These are phyloP conservation scores for Agrochola lychnidis DNA, from an alignment of 2,888 invertebrate species.

Conservation along the genomic window DNA sequence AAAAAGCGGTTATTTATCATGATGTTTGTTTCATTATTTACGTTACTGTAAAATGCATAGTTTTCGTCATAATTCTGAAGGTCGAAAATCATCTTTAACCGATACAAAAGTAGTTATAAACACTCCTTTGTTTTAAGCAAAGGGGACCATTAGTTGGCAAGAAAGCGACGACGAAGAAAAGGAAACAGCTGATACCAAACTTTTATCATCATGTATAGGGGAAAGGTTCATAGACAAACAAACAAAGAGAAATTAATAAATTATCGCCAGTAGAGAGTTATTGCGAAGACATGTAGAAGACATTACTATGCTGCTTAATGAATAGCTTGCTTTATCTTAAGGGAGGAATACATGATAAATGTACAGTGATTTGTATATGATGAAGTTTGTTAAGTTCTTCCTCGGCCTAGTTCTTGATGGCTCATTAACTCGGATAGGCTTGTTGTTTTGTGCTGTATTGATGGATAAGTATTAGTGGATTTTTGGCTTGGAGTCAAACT, in stretches of 20 bases:
- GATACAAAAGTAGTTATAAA: not conserved
- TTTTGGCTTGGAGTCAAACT: conserved; percentile 36
- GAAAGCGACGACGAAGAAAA: conserved; percentile 4
- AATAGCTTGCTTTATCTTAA: conserved; percentile 77
- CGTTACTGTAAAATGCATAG: not conserved
- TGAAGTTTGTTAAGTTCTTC: conserved; percentile 62
- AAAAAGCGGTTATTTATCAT: not conserved
- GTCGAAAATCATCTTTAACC: not conserved
- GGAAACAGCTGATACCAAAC: conserved; percentile 58
- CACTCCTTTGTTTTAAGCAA: not conserved
- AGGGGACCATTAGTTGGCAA: not conserved
- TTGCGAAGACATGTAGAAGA: conserved; percentile 76
- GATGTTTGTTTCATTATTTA: not conserved
- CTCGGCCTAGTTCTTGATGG: conserved; percentile 51
- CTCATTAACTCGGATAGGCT: conserved; percentile 54
- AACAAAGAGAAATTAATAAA: conserved; percentile 89
- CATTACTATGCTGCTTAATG: conserved; percentile 79
- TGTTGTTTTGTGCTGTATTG: conserved; percentile 47
- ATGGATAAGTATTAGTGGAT: conserved; percentile 17
- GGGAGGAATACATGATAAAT: conserved; percentile 78
- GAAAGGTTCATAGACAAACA: conserved; percentile 82
- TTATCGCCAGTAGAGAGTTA: conserved; percentile 81
- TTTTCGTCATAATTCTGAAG: not conserved
- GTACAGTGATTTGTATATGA: conserved; percentile 70
- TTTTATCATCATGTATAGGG: conserved; percentile 63